Conservation (phyloP, 2,113 vertebrate genomes). For the Gobio gobio region DNA sequence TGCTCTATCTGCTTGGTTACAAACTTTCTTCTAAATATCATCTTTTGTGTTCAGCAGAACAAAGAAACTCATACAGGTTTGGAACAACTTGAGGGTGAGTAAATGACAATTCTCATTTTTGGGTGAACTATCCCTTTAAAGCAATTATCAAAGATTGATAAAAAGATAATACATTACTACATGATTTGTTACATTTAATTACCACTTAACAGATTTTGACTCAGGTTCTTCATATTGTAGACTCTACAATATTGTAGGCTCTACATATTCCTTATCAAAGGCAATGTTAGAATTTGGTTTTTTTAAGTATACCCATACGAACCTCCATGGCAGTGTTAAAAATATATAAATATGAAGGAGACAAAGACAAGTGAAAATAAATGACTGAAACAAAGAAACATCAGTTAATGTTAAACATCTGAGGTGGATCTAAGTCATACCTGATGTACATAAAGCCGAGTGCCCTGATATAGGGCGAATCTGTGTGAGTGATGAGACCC, state of each 20-base stretch:
- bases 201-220: too few species aligned
- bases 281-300: background rate
- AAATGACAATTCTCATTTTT: too few species aligned
- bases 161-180: too few species aligned
- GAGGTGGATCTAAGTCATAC: slow-evolving; percentile 67
- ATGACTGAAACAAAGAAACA: background rate
- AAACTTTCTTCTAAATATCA: too few species aligned
- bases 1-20: too few species aligned
- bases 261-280: background rate
- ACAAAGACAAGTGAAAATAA: background rate
- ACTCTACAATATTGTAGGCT: too few species aligned
- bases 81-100: too few species aligned
- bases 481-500: slow-evolving; percentile 97
- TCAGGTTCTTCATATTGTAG: background rate
- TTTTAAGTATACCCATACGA: background rate
- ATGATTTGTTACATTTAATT: too few species aligned
- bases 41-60: too few species aligned
- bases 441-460: slow-evolving; percentile 99
- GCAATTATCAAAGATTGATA: too few species aligned
- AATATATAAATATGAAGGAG: background rate
- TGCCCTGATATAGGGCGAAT: slow-evolving; percentile 97
- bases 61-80: too few species aligned
- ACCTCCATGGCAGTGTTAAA: background rate
- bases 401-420: background rate
- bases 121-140: too few species aligned